Percentiles rank a stretch among this genome's conserved stretches.
Conservation (phyloP, 1,140 invertebrate genomes). For the Nixonia krombeini region DNA sequence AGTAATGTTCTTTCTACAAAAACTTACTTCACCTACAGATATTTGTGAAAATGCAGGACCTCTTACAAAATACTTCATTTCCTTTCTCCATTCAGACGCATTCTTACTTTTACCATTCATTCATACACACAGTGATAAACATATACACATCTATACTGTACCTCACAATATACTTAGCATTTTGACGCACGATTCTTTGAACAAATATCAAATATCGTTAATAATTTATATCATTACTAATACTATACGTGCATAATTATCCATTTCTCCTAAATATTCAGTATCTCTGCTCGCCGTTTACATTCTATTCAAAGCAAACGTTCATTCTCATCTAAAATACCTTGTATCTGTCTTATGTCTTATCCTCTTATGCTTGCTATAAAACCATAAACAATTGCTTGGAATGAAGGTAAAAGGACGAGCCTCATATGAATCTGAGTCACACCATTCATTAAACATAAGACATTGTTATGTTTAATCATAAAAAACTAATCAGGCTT, state of each 20-base stretch:
- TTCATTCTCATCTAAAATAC: conserved; percentile 34
- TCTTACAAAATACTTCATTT: conserved; percentile 42
- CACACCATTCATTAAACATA: too few relatives aligned
- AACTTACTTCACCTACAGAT: too few relatives aligned
- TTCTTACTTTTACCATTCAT: too few relatives aligned
- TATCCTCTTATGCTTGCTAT: conserved; percentile 17
- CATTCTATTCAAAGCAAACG: conserved; percentile 50
- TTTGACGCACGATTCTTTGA: conserved; percentile 41
- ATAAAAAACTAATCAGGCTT: conserved; percentile 64
- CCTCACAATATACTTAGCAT: conserved; percentile 35
- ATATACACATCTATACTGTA: background rate
- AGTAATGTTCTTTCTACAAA: too few relatives aligned
- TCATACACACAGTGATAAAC: conserved; percentile 12
- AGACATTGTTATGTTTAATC: conserved; percentile 51
- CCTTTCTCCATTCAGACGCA: too few relatives aligned
- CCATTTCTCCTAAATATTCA: conserved; percentile 40
- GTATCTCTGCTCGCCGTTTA: conserved; percentile 48
- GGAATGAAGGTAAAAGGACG: conserved; percentile 41
- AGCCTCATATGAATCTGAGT: conserved; percentile 52
- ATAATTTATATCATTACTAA: conserved; percentile 57
- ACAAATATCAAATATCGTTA: conserved; percentile 45
- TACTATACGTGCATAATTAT: conserved; percentile 62
- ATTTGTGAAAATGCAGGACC: conserved; percentile 66
- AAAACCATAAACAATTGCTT: conserved; percentile 33
- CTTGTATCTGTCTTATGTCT: conserved; percentile 10